Evolutionary conservation across 1,140 invertebrate species (phyloP).

Genomic region (Archivesica marissinica): DNA sequence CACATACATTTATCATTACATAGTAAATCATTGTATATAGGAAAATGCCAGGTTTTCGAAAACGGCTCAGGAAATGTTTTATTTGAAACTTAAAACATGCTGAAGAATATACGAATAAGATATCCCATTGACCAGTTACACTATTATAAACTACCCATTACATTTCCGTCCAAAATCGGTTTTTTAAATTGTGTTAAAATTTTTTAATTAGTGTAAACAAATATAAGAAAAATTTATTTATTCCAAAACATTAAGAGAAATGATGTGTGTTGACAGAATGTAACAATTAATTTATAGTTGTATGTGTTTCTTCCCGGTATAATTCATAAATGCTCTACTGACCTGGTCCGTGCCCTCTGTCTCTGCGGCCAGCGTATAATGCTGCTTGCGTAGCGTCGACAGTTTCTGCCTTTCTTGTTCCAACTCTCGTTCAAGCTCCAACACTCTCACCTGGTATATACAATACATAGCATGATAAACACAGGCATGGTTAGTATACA

Average conservation of each 20-base stretch:
- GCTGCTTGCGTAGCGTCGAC: constrained; percentile 93
- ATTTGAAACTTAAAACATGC: no score
- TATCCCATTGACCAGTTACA: no score
- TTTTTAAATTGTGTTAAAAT: neutral
- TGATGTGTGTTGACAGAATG: neutral
- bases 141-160: no score
- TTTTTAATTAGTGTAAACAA: neutral
- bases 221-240: neutral
- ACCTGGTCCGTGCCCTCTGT: constrained; percentile 79
- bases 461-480: no score
- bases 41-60: no score
- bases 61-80: no score
- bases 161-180: neutral
- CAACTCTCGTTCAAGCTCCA: constrained; percentile 96
- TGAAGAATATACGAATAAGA: no score
- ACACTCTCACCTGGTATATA: constrained; percentile 87
- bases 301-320: neutral
- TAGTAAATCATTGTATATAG: no score
- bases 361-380: constrained; percentile 93
- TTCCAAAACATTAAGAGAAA: neutral
- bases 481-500: no score
- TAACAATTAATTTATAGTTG: neutral
- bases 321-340: neutral
- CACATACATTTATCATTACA: no score
- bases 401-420: constrained; percentile 93